Base-by-base conservation (phyloP, 2,888 invertebrate genomes). In the Lasioglossum morio region DNA sequence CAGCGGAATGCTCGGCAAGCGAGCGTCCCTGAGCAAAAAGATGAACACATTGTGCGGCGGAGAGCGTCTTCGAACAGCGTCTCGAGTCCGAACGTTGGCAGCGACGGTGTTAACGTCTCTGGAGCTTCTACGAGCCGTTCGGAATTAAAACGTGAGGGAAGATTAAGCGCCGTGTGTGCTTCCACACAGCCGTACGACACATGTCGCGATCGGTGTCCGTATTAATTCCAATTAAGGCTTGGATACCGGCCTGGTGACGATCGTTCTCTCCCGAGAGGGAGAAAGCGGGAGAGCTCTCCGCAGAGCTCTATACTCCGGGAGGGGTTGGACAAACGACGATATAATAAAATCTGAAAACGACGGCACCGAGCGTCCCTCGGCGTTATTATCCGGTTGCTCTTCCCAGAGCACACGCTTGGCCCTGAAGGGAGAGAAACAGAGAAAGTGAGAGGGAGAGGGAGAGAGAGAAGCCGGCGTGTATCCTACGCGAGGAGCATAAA, bases 271-370 rank as follows among this genome's bases (percentile, higher is more conserved):
- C 19, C 34, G 34, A 30, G 34, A 34, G 14, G 10, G 53, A 53
- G 53, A 23, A 7, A 2, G 34, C 34, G 48, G 7, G 8, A 53
- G 23, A 53, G 48, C 53, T 53, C 23, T 53, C 8, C 82, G 77
- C 78, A 79, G 78, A 89, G 60, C 70, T 74, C 74, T 40, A 77
- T 66, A 19, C 19, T 76, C 1, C 85, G 60, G 37, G 57, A 53
- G 66, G 37, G 79, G 72, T 63, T 79, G 88, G 87, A 82, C 78
- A 82, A 88, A 78, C 84, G 79, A 72, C 91, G 90, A 91, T 91
- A 90, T 90, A 91, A 94, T 93, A 93, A 94, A 94, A 91, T 93
- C 88, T 91, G 83, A 91, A 93, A 93, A 91, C 90, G 92, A 93
- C 92, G 92, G 91, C 88, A 89, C 88, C 86, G 88, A 86, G 87